phyloP scores from a whole-genome alignment of 2,797 vertebrate genomes.

The Staurois parvus region DNA sequence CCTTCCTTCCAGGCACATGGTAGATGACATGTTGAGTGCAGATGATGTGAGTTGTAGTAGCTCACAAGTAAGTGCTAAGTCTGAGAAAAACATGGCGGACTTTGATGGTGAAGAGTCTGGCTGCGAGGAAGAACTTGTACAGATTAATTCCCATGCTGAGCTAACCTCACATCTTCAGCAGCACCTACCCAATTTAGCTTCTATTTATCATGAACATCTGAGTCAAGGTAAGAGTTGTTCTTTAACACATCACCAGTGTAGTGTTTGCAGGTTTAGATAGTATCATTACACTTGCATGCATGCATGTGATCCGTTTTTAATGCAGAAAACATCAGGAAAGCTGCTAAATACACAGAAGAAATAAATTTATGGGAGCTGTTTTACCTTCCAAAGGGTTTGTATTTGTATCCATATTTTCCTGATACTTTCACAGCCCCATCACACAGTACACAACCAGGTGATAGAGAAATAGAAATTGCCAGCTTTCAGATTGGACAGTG shows the following conservation, averaged over 20 bases:
- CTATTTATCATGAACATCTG: slow-evolving; percentile 97
- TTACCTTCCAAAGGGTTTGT: no score
- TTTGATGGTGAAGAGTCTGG: slow-evolving; percentile 98
- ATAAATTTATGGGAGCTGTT: no score
- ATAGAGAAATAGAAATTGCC: no score
- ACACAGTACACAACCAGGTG: no score
- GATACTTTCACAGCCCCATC: no score
- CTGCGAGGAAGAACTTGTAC: slow-evolving; percentile 96
- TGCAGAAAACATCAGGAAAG: no score
- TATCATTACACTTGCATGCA: neutral
- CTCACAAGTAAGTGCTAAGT: slow-evolving; percentile 98
- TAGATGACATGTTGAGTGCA: slow-evolving; percentile 97
- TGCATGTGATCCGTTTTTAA: neutral
- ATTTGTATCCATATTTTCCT: no score
- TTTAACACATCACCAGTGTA: neutral
- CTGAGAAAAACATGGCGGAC: slow-evolving; percentile 99
- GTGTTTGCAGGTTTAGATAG: neutral
- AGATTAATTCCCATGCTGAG: slow-evolving; percentile 97
- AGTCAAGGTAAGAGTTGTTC: slow-evolving; percentile 86
- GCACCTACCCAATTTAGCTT: slow-evolving; percentile 96
- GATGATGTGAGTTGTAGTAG: slow-evolving; percentile 98
- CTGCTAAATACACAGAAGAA: no score
- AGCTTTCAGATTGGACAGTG: no score
- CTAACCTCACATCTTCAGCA: slow-evolving; percentile 97
- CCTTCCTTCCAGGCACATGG: slow-evolving; percentile 85